Evolutionary conservation across 92 coral and sea anemone genomes (phyloP).

Genomic region (Meandrina meandrites): DNA sequence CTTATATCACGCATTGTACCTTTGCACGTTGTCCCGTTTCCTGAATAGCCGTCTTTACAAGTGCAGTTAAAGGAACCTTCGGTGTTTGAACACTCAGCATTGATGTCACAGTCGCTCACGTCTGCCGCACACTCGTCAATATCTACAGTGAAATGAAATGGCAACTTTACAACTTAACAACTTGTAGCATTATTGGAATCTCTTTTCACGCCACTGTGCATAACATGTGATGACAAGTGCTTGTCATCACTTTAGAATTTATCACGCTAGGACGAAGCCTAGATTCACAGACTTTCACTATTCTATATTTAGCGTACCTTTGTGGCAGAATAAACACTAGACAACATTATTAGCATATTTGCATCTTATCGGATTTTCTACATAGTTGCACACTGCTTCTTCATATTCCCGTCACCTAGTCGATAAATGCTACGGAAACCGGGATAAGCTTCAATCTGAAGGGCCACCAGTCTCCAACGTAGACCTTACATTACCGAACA

Average conservation of each 20-base stretch:
- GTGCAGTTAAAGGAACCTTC: constrained; percentile 21
- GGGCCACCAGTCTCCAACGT: too few species aligned
- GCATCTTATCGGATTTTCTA: too few species aligned
- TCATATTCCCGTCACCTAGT: too few species aligned
- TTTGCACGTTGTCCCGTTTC: constrained; percentile 54
- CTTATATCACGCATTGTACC: constrained; percentile 23
- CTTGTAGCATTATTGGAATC: not conserved
- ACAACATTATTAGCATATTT: too few species aligned
- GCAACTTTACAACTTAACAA: not conserved
- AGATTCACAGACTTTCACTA: too few species aligned
- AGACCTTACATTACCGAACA: too few species aligned
- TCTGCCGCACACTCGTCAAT: constrained; percentile 26
- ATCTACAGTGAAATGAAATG: constrained; percentile 3
- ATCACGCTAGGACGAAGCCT: not conserved
- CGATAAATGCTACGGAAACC: too few species aligned
- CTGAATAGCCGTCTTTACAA: constrained; percentile 12
- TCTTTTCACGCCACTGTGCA: not conserved
- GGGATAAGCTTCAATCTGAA: too few species aligned
- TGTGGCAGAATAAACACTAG: too few species aligned
- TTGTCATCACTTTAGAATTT: not conserved
- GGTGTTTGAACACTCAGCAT: constrained; percentile 20
- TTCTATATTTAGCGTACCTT: too few species aligned
- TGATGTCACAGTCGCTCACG: not conserved
- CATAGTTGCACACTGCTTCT: too few species aligned
- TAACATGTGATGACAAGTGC: not conserved